Evolutionary conservation across 2,888 invertebrate species (phyloP), one percentile per base, ranked within the genome.

Genomic region (Amphiduros pacificus): DNA sequence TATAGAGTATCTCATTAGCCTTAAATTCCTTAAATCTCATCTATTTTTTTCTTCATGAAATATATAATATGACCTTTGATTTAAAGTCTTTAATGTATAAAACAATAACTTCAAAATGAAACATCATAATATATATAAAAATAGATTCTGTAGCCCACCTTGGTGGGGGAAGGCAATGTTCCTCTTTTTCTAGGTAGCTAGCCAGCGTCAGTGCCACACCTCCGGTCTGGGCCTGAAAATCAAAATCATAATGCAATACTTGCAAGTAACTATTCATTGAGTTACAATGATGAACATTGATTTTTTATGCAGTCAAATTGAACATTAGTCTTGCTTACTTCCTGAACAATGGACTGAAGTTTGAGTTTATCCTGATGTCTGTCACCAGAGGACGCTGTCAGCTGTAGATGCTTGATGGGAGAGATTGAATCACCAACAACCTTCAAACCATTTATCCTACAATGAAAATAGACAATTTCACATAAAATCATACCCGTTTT

Each of bases 171-270:
- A 87, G 85, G 52, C 86, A 83, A 9, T 84, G 83, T 75, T 93
- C 93, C 0, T 85, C 84, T 17, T 87, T 85, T 32, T 88, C 84
- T 32, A 93, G 82, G 76, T 91, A 92, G 2, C 88, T 85, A 0
- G 91, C 88, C 1, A 88, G 84, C 0, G 90, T 86, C 48, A 92
- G 76, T 1, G 91, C 92, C 11, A 93, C 84, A 27, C 89, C 88
- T 61, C 86, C 85, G 27, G 87, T 85, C 64, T 89, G 84, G 68
- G 90, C 90, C 85, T 87, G 69, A 58, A 84, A 74, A 29, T 32
- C 44, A 44, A 44, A 44, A 44, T 44, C 6, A n/a, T n/a, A 86
- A 28, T 86, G 60, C 40, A 51, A 49, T 49, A 9, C 22, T 20
- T 49, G 9, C 6, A 36, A 36, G 9, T 36, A 36, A 36, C 9